Base-by-base conservation (phyloP, 2,888 invertebrate species). In the Eupithecia insigniata region DNA sequence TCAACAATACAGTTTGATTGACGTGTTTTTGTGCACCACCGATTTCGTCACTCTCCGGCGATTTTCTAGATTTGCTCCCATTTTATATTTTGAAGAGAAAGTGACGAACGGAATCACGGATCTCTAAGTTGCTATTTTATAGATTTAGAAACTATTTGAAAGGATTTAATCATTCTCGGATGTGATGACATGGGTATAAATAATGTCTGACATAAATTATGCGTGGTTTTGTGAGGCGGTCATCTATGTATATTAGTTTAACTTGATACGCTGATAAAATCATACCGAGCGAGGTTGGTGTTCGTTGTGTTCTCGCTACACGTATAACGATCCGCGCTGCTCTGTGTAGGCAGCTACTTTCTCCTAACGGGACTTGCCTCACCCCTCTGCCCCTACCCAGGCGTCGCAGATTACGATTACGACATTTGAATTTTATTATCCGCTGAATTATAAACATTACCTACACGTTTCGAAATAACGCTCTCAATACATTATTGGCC, bases 331-430 rank as follows among this genome's bases (percentile, higher is more conserved):
- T 85, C 83, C 82, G 83, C 85, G 88, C 86, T 85, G 85, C 81
- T 76, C 83, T 86, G 89, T 90, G 91, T 91, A 89, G 92, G 92
- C 89, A 90, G 90, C 92, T 90, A 93, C 94, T 94, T 94, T 94
- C 94, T 93, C 93, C 89, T 94, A 93, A 94, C 94, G 93, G 94
- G 90, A 92, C 88, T 84, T 82, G 76, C 84, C 82, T 80, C 85
- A 76, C 83, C 80, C 83, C 84, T 80, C 76, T 81, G 74, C 78
- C 79, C 78, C 77, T 81, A 82, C 81, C 80, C 85, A 83, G 83
- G 82, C 85, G 81, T 81, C 83, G 83, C 80, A 83, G 85, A 88
- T 88, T 87, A 84, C 81, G 83, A 89, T 90, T 90, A 90, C 90
- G 84, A 89, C 90, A 91, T 89, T 89, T 86, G 87, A 87, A 87